Base-by-base conservation (phyloP, 2,888 invertebrate species). In the Rugalucina vietnamica region DNA sequence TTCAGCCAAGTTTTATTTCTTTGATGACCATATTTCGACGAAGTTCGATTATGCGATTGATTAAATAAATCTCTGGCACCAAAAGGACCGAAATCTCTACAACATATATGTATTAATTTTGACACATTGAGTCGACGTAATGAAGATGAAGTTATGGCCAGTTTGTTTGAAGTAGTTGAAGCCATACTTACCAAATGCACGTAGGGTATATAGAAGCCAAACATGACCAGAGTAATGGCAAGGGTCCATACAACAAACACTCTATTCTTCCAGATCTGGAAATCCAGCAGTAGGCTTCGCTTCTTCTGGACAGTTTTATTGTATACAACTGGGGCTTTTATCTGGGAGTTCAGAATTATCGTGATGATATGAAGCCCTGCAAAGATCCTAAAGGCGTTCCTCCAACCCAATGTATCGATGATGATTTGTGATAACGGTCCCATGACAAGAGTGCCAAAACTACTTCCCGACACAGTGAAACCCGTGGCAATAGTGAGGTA, bases 191-290 rank as follows among this genome's bases (percentile, higher is more conserved):
- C 93, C 86, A 93, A 80, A 87, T 93, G 92, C 1, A 93, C 92
- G 71, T 91, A 92, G 1, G 93, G 93, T 43, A 93, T 91, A 78
- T 91, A 92, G 75, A 91, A 93, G 0, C 93, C 93, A 82, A 93
- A 93, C 91, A 92, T 91, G 12, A 90, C 92, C n/a, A 88, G 80
- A 21, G 91, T 82, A n/a, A 92, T 90, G 5, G 91, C 88, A 1
- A 88, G 32, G 0, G 89, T 88, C 93, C 93, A 93, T 36, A 93
- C 71, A 0, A 91, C 81, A 79, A 91, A 93, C 27, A 92, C 91
- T 34, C 90, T 71, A 85, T 92, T 92, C 84, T 92, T 92, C 92
- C 93, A 93, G 12, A 93, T 87, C 50, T 90, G 87, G n/a, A 91
- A 74, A 32, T 92, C 91, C 34, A 85, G 76, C 39, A 91, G 85